These are phyloP conservation scores for Calyptommatus sinebrachiatus DNA, from an alignment of 2,113 vertebrate species.

Conservation along the genomic window DNA sequence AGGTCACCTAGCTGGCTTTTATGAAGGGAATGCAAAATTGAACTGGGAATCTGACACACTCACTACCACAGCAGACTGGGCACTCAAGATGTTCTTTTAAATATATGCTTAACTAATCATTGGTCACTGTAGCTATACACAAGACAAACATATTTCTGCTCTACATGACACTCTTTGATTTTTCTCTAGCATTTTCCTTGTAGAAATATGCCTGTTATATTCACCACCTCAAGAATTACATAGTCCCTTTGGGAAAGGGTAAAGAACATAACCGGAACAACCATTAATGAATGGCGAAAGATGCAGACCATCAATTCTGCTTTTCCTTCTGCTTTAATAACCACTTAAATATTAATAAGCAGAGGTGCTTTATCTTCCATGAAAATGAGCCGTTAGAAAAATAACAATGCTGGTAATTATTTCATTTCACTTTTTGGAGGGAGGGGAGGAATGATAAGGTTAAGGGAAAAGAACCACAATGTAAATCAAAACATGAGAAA, in stretches of 20 bases:
- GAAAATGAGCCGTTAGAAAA: slow-evolving; percentile 38
- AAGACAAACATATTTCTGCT: too few species aligned
- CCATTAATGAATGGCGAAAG: background rate
- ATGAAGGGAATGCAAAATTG: too few species aligned
- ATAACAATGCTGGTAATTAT: slow-evolving; percentile 36
- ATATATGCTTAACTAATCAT: background rate
- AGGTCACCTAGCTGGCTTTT: too few species aligned
- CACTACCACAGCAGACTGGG: too few species aligned
- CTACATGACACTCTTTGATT: too few species aligned
- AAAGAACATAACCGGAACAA: slow-evolving; percentile 15
- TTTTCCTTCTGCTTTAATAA: background rate
- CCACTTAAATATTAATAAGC: slow-evolving; percentile 55
- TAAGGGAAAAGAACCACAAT: slow-evolving; percentile 35
- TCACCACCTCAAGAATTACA: slow-evolving; percentile 22
- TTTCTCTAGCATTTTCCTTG: background rate
- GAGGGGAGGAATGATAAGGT: slow-evolving; percentile 13
- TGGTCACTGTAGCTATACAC: background rate
- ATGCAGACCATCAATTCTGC: slow-evolving; percentile 15
- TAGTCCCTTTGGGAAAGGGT: background rate
- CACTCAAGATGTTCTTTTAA: too few species aligned
- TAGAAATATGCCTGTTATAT: background rate
- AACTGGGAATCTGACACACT: too few species aligned
- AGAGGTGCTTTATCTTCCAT: slow-evolving; percentile 34
- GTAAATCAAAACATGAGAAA: slow-evolving; percentile 35
- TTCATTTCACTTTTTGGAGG: slow-evolving; percentile 35